Base-by-base conservation (phyloP, 2,797 vertebrate species). In the Danio albolineatus region DNA sequence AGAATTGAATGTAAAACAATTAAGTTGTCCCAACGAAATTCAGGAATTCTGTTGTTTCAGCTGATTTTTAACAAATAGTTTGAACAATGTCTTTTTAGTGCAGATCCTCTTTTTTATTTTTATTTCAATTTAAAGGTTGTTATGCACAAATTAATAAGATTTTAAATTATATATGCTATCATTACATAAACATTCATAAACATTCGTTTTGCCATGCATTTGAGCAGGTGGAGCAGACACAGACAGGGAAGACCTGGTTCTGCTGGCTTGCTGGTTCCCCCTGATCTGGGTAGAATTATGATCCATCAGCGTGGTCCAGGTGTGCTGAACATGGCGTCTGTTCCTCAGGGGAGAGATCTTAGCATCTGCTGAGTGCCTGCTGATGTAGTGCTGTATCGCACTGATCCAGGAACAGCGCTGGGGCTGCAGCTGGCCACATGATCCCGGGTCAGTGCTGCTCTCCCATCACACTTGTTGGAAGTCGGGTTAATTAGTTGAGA, bases 361-460 rank as follows among this genome's bases (percentile, higher is more conserved):
- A 90, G 88, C 94, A 95, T 93, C 95, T 95, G 95, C 86, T 91
- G 77, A 17, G 86, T 83, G 85, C 79, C 89, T 88, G 82, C 87
- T 79, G 59, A 46, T 88, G 82, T 78, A 78, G 81, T 59, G 86
- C 76, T 84, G 75, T 76, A 17, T 54, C 83, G 73, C 60, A 67
- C 69, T 28, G 77, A 54, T 73, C 61, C 51, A 70, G 69, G 57
- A 74, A 9, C 39, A 78, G 61, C 48, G 44, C 38, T 28, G 54
- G 56, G 48, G 65, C 73, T 76, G 62, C 82, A 85, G 84, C 51
- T 64, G 57, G 73, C 77, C 51, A 56, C 60, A 83, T 74, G 71
- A 81, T 75, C 6, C 21, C 19, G 73, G 78, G 83, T 74, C 79
- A 80, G 44, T 57, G 41, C 39, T 46, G 56, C 49, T 48, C 80